Conservation (phyloP, 1,140 invertebrate species). For the Metaphire vulgaris region DNA sequence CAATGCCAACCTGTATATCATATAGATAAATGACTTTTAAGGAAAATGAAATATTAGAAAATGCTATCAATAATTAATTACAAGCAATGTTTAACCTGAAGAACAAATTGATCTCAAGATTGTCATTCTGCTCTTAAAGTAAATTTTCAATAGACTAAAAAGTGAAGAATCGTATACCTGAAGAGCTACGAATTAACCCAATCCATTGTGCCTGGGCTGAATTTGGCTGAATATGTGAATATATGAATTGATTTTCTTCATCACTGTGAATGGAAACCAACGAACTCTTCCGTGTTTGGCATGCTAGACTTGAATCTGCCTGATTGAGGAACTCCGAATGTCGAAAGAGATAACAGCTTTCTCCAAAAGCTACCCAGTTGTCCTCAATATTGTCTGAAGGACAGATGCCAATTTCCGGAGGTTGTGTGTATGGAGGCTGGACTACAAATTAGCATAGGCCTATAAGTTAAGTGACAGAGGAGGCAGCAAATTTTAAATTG, state of each 20-base stretch:
- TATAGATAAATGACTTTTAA: too few relatives aligned
- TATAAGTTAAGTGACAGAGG: too few relatives aligned
- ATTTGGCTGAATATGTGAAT: neutral
- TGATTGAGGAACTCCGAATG: neutral
- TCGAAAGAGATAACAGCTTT: neutral
- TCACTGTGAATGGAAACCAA: neutral
- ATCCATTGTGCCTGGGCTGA: neutral
- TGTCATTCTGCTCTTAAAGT: too few relatives aligned
- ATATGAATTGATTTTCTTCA: neutral
- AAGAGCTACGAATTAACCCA: neutral
- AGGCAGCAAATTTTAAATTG: too few relatives aligned
- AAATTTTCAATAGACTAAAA: too few relatives aligned
- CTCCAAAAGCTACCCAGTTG: neutral
- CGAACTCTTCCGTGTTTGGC: neutral
- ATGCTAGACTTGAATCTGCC: neutral
- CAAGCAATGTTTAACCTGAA: too few relatives aligned
- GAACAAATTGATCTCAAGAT: too few relatives aligned
- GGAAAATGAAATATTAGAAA: too few relatives aligned
- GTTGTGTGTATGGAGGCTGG: neutral
- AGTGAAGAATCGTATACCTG: neutral
- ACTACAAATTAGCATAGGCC: too few relatives aligned
- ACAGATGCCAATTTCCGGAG: neutral
- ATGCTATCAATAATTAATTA: too few relatives aligned
- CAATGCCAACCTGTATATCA: too few relatives aligned
- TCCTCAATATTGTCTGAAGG: neutral